These are phyloP conservation scores for Eupithecia inturbata DNA, from an alignment of 2,888 invertebrate genomes.

Conservation along the genomic window DNA sequence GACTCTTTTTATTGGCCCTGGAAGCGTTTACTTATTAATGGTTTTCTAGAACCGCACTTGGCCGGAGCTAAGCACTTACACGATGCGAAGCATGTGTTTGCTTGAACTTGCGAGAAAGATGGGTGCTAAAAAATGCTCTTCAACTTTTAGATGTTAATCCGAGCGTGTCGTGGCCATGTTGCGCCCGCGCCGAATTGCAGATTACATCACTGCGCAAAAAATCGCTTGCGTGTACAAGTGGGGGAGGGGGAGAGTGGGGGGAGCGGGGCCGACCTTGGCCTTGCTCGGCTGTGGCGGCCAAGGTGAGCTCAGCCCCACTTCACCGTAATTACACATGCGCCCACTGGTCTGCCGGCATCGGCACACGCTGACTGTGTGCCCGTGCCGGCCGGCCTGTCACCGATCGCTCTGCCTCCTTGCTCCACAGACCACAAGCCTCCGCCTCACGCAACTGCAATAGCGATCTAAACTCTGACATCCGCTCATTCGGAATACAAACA, in stretches of 20 bases:
- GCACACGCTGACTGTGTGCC: conserved; percentile 43
- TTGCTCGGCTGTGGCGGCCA: conserved; percentile 80
- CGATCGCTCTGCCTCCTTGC: neutral
- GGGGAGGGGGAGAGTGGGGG: conserved; percentile 43
- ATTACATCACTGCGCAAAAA: conserved; percentile 83
- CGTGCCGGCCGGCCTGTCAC: neutral
- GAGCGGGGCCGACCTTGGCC: conserved; percentile 71
- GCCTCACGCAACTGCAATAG: neutral
- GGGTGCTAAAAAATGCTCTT: conserved; percentile 29
- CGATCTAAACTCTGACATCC: conserved; percentile 34
- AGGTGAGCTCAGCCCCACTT: conserved; percentile 75
- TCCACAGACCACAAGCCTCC: neutral
- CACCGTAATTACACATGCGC: conserved; percentile 78
- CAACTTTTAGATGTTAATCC: conserved; percentile 44
- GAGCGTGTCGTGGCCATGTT: conserved; percentile 66
- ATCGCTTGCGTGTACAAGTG: conserved; percentile 66
- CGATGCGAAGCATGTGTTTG: neutral
- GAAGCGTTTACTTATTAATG: conserved; percentile 7
- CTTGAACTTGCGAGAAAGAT: neutral
- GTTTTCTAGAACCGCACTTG: conserved; percentile 26
- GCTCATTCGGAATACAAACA: conserved; percentile 54
- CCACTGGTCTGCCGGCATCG: conserved; percentile 72
- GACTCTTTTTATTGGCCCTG: conserved; percentile 31
- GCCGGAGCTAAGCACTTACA: neutral
- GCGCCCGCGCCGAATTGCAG: conserved; percentile 78